These are phyloP conservation scores for Chesias legatella DNA, from an alignment of 2,888 invertebrate species.

Conservation along the genomic window DNA sequence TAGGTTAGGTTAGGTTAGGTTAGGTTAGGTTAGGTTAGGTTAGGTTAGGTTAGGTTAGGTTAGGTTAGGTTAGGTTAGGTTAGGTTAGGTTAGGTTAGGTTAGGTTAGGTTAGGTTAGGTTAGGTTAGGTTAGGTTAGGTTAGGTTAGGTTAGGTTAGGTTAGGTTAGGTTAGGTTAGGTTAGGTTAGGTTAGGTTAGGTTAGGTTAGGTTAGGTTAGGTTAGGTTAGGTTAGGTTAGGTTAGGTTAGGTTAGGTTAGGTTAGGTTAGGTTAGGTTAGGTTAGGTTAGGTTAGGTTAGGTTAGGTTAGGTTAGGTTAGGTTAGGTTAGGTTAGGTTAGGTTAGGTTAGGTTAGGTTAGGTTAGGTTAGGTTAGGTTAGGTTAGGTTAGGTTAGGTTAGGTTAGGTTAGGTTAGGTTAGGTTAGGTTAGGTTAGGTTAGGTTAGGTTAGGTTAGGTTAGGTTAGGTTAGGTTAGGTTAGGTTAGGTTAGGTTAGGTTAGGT, in stretches of 20 bases:
- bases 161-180: constrained; percentile 21
- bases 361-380: constrained; percentile 19
- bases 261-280: constrained; percentile 12
- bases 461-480: constrained; percentile 27
- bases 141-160: constrained; percentile 21
- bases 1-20: constrained; percentile 23
- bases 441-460: constrained; percentile 28
- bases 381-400: constrained; percentile 20
- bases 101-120: constrained; percentile 22
- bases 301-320: constrained; percentile 19
- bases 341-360: constrained; percentile 19
- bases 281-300: constrained; percentile 19
- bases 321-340: constrained; percentile 18
- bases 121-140: constrained; percentile 21
- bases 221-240: constrained; percentile 22
- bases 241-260: constrained; percentile 22
- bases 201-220: constrained; percentile 25
- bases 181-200: constrained; percentile 17
- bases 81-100: constrained; percentile 21
- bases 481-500: constrained; percentile 26
- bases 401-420: constrained; percentile 25
- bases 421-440: constrained; percentile 30
- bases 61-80: constrained; percentile 21
- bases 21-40: constrained; percentile 24
- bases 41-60: constrained; percentile 23